Percentiles rank a stretch among this genome's conserved stretches.
phyloP scores from a whole-genome alignment of 2,797 vertebrate species.

The Channa striata region DNA sequence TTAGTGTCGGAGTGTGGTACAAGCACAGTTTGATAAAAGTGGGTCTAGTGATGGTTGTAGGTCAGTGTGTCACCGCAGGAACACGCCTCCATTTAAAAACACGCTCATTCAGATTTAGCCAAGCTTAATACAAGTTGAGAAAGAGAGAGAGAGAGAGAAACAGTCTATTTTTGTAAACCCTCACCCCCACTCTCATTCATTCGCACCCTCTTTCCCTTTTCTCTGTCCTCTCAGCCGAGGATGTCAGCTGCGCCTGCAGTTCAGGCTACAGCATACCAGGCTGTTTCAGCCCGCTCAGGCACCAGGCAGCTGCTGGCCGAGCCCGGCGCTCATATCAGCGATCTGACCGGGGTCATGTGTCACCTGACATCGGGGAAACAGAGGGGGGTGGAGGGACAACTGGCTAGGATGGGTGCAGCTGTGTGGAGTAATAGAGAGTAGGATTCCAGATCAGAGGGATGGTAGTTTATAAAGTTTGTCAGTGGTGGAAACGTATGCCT shows the following conservation, averaged over 20 bases:
- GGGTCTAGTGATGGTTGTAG: conserved; percentile 43
- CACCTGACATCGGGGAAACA: conserved; percentile 62
- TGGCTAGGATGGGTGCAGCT: conserved; percentile 72
- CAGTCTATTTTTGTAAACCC: conserved; percentile 78
- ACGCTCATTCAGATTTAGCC: conserved; percentile 77
- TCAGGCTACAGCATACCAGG: conserved; percentile 75
- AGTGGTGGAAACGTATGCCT: conserved; percentile 26
- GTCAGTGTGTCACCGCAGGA: conserved; percentile 59
- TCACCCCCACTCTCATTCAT: not conserved
- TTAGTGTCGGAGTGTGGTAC: conserved; percentile 5
- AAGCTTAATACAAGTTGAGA: conserved; percentile 68
- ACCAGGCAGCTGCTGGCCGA: conserved; percentile 80
- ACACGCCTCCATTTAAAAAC: conserved; percentile 38
- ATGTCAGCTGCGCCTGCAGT: conserved; percentile 82
- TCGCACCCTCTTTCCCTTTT: conserved; percentile 55
- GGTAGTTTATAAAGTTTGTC: conserved; percentile 32
- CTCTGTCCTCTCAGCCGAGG: conserved; percentile 52
- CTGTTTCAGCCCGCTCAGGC: conserved; percentile 68
- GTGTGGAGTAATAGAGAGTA: conserved; percentile 49
- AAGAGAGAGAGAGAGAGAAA: conserved; percentile 50
- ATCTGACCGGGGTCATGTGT: conserved; percentile 70
- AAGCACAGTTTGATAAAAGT: conserved; percentile 14
- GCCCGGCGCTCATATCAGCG: conserved; percentile 68
- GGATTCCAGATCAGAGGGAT: conserved; percentile 56
- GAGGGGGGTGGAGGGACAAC: conserved; percentile 66